Conservation (phyloP, 2,888 invertebrate species). For the Malacosoma neustria region DNA sequence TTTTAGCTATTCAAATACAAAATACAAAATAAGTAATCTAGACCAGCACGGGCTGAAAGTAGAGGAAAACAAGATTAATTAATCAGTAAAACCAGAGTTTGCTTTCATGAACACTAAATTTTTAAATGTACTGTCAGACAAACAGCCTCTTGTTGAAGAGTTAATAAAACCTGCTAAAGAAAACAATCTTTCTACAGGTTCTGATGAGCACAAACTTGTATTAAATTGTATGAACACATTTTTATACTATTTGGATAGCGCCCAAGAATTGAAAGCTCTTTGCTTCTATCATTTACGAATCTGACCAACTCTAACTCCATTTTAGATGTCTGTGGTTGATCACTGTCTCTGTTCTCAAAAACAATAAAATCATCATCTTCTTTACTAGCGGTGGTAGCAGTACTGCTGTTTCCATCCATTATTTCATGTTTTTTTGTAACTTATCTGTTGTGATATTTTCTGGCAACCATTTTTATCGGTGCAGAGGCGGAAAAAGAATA, state of each 20-base stretch:
- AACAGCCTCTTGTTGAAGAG: slow-evolving; percentile 7
- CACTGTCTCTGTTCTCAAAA: slow-evolving; percentile 4
- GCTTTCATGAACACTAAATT: slow-evolving; percentile 5
- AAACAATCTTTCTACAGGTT: slow-evolving; percentile 1
- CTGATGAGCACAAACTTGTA: slow-evolving; percentile 8
- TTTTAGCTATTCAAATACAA: no score
- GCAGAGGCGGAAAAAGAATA: no score
- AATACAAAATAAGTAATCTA: no score
- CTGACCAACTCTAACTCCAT: slow-evolving; percentile 6
- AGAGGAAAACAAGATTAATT: no score
- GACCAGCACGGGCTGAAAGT: no score
- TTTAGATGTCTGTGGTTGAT: slow-evolving; percentile 6
- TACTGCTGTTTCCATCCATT: slow-evolving; percentile 4
- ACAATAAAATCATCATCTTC: background rate
- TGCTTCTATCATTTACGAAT: slow-evolving; percentile 4
- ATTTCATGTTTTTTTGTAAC: slow-evolving; percentile 4
- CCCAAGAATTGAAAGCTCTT: slow-evolving; percentile 3
- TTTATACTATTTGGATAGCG: background rate
- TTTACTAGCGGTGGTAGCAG: slow-evolving; percentile 1
- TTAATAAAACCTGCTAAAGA: slow-evolving; percentile 7
- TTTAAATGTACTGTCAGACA: slow-evolving; percentile 7
- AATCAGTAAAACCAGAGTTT: no score
- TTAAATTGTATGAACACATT: slow-evolving; percentile 5
- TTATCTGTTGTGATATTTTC: slow-evolving; percentile 4
- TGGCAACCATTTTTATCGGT: no score